Conservation (phyloP, 2,113 vertebrate genomes). For the Poeciliopsis retropinna region DNA sequence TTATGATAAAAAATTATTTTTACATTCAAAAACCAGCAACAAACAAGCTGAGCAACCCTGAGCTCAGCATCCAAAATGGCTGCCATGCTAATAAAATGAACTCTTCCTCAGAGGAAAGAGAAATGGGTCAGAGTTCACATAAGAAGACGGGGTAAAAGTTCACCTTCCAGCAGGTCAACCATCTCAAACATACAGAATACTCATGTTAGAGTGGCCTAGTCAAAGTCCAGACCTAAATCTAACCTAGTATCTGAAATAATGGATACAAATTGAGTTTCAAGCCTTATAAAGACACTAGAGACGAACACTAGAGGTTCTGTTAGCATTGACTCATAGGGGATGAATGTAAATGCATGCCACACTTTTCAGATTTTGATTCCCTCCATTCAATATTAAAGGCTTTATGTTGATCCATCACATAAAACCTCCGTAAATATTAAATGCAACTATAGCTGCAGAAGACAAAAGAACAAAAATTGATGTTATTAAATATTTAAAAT, state of each 20-base stretch:
- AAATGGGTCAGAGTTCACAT: not conserved
- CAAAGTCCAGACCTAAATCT: not conserved
- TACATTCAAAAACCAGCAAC: too few relatives aligned
- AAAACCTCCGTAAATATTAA: too few relatives aligned
- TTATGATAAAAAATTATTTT: too few relatives aligned
- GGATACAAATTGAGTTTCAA: not conserved
- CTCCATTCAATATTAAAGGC: not conserved
- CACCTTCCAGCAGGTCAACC: too few relatives aligned
- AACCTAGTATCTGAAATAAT: not conserved
- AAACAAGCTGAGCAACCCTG: too few relatives aligned
- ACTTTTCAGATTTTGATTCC: not conserved
- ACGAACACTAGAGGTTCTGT: not conserved
- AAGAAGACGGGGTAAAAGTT: too few relatives aligned
- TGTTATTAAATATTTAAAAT: too few relatives aligned
- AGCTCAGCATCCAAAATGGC: not conserved
- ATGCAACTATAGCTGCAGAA: too few relatives aligned
- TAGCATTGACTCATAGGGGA: not conserved
- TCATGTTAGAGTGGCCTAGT: not conserved
- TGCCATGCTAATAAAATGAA: not conserved
- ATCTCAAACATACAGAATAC: not conserved
- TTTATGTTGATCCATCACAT: not conserved
- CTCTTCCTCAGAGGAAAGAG: not conserved
- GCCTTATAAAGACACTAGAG: not conserved
- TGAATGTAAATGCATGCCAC: not conserved
- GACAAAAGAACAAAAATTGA: too few relatives aligned